phyloP scores from a whole-genome alignment of 2,113 vertebrate genomes.

The Butorides virescens region DNA sequence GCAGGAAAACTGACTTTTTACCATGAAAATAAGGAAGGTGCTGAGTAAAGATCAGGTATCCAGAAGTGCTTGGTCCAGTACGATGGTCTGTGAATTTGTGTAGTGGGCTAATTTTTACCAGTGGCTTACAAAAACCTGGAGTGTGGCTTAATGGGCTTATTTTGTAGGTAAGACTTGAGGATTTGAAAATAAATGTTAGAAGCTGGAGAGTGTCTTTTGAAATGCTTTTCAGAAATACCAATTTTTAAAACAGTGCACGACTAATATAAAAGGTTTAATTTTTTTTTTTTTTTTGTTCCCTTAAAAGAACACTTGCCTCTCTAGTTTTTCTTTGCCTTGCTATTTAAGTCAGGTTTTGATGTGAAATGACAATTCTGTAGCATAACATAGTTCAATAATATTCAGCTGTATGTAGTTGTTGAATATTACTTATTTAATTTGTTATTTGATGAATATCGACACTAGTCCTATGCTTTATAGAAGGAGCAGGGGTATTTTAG shows the following conservation, averaged over 20 bases:
- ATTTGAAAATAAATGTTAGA: not conserved
- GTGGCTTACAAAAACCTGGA: not conserved
- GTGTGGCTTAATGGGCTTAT: not conserved
- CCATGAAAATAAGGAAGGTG: not conserved
- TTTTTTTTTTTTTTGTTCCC: not conserved
- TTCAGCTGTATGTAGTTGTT: not conserved
- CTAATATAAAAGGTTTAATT: not conserved
- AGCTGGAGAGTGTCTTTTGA: not conserved
- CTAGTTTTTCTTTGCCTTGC: not conserved
- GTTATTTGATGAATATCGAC: not conserved
- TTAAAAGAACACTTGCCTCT: not conserved
- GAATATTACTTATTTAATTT: not conserved
- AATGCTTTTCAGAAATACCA: not conserved
- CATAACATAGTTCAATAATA: not conserved
- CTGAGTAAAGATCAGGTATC: not conserved
- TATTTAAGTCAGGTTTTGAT: not conserved
- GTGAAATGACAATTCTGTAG: not conserved
- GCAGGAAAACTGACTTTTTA: not conserved
- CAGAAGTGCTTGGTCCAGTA: not conserved
- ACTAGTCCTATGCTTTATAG: not conserved
- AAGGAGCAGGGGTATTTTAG: constrained; percentile 21
- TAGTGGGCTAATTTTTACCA: not conserved
- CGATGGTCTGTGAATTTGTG: not conserved
- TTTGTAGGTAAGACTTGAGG: rapidly evolving
- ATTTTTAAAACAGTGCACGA: not conserved